phyloP scores from a whole-genome alignment of 2,797 vertebrate genomes.

The Pangasius djambal region DNA sequence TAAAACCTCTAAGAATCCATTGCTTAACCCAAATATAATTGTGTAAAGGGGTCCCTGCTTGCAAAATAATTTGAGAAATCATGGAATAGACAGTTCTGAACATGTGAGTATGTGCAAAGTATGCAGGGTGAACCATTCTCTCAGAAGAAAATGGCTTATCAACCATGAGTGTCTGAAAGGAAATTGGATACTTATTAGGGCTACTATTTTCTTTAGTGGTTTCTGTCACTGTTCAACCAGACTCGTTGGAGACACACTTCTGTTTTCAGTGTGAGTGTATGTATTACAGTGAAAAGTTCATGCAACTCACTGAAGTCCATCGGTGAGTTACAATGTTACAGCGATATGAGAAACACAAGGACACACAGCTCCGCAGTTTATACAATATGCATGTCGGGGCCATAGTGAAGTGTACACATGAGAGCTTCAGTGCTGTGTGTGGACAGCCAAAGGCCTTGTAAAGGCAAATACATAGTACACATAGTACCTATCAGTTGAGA shows the following conservation, averaged over 20 bases:
- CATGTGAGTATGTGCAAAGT: background rate
- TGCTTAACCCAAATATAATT: background rate
- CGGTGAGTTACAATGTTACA: slow-evolving; percentile 58
- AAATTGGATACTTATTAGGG: background rate
- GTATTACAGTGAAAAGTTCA: slow-evolving; percentile 60
- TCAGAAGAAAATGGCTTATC: background rate
- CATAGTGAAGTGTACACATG: slow-evolving; percentile 50
- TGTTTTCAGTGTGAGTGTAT: slow-evolving; percentile 54
- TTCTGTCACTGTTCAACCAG: slow-evolving; percentile 3
- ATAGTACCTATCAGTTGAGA: slow-evolving; percentile 2
- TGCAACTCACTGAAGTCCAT: slow-evolving; percentile 51
- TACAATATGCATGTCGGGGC: slow-evolving; percentile 59
- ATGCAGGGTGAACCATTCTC: background rate
- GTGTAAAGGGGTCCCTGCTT: background rate
- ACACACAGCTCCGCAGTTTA: slow-evolving; percentile 43
- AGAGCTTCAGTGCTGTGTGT: slow-evolving; percentile 37
- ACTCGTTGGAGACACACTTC: slow-evolving; percentile 20
- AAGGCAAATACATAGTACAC: slow-evolving; percentile 21
- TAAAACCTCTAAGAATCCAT: background rate
- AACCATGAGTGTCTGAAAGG: background rate
- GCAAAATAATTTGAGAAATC: background rate
- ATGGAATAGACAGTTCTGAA: background rate
- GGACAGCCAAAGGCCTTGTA: slow-evolving; percentile 48
- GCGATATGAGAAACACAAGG: slow-evolving; percentile 63
- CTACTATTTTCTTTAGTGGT: background rate